Conservation (phyloP, 1,140 invertebrate genomes). For the Plectrocnemia conspersa region DNA sequence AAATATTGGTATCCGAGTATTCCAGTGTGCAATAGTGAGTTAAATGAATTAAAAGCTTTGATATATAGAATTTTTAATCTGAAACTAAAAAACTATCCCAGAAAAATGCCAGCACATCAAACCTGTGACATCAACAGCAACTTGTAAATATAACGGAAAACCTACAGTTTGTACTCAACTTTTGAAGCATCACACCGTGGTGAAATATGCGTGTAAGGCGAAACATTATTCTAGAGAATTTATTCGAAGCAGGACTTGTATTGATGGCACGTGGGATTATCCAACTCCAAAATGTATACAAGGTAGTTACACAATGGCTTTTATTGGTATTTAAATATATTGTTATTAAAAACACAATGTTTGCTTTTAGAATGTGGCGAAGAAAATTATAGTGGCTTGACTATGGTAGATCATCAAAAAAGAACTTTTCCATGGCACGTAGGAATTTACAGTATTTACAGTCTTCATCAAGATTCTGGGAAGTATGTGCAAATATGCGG, state of each 20-base stretch:
- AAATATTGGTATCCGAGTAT: neutral
- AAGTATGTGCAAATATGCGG: neutral
- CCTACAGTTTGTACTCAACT: no score
- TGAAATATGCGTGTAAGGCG: neutral
- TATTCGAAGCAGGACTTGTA: neutral
- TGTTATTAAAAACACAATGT: neutral
- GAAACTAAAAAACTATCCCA: no score
- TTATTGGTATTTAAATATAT: neutral
- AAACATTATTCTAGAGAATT: neutral
- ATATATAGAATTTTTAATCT: no score
- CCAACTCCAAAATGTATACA: neutral
- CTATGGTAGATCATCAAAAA: neutral
- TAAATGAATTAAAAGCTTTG: no score
- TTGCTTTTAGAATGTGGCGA: constrained; percentile 17
- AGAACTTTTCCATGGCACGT: constrained; percentile 17
- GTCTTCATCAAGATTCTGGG: neutral
- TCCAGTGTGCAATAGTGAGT: neutral
- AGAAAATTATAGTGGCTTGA: neutral
- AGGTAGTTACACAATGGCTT: neutral
- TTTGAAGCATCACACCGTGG: no score
- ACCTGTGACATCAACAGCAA: no score
- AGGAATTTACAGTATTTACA: constrained; percentile 10
- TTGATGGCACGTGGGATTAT: neutral
- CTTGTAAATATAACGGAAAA: no score
- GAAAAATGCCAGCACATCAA: no score